These are phyloP conservation scores for Halichondria panicea DNA, from an alignment of 37 sponge, comb jelly and placozoan species.

Conservation along the genomic window DNA sequence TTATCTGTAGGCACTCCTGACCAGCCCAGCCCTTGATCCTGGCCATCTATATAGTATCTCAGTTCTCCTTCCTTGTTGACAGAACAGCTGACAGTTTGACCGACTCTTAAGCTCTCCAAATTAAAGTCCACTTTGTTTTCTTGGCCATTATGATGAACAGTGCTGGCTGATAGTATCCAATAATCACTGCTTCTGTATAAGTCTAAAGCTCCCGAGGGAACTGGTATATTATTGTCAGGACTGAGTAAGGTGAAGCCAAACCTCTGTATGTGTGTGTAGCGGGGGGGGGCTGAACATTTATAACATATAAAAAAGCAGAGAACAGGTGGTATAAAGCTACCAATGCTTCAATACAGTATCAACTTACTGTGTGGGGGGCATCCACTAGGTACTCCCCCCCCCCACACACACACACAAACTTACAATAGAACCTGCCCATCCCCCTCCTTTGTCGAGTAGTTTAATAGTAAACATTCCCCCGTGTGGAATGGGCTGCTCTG, in stretches of 20 bases:
- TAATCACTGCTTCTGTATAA: conserved; percentile 75
- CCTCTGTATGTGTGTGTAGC: conserved; percentile 42
- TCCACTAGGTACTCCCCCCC: too few species aligned
- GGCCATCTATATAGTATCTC: conserved; percentile 72
- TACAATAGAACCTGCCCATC: conserved; percentile 92
- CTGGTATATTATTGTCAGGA: conserved; percentile 62
- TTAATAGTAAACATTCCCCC: conserved; percentile 74
- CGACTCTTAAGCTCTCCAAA: conserved; percentile 65
- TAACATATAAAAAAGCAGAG: not conserved
- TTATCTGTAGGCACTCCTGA: conserved; percentile 68
- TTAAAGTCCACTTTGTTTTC: conserved; percentile 80
- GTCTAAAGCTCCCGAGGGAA: conserved; percentile 82
- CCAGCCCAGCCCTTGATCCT: conserved; percentile 75
- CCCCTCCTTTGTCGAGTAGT: conserved; percentile 81
- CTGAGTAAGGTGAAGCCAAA: conserved; percentile 69
- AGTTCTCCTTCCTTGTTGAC: conserved; percentile 76
- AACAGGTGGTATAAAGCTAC: not conserved
- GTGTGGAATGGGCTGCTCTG: conserved; percentile 64
- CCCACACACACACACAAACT: conserved; percentile 6
- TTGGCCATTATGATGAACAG: conserved; percentile 79
- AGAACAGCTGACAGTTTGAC: conserved; percentile 71
- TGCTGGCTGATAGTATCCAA: conserved; percentile 90
- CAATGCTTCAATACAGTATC: not conserved
- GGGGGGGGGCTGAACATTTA: not conserved
- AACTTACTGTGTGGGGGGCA: not conserved